Evolutionary conservation across 2,888 invertebrate genomes (phyloP).

Genomic region (Ormia ochracea): DNA sequence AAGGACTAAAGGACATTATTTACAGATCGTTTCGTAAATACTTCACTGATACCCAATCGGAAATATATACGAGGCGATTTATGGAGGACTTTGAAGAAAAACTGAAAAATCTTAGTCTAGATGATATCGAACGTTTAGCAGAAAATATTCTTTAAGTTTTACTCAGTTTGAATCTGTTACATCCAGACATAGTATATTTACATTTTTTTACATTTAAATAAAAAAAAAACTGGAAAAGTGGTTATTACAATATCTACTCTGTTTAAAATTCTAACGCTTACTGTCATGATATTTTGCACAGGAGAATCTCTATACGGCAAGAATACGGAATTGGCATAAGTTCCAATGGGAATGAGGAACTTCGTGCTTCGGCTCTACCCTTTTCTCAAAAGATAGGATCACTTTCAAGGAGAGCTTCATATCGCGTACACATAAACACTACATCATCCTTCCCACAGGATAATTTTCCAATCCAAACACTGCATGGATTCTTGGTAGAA

Average conservation of each 20-base stretch:
- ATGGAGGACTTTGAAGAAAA: conserved; percentile 74
- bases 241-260: conserved; percentile 42
- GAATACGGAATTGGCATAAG: no score
- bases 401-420: no score
- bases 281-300: no score
- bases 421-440: no score
- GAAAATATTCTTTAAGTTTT: conserved; percentile 62
- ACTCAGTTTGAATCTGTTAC: neutral
- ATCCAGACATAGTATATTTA: neutral
- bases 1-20: conserved; percentile 80
- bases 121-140: conserved; percentile 75
- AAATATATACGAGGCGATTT: conserved; percentile 73
- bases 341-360: no score
- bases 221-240: conserved; percentile 3
- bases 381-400: no score
- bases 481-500: no score
- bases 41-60: conserved; percentile 82
- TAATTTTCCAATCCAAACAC: no score
- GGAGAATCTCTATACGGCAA: no score
- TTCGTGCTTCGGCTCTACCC: no score
- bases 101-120: conserved; percentile 72
- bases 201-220: conserved; percentile 30
- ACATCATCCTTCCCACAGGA: no score
- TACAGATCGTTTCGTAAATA: conserved; percentile 77
- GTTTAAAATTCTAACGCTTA: no score